Conservation (phyloP, 2,113 vertebrate species). For the Zosterops borbonicus region DNA sequence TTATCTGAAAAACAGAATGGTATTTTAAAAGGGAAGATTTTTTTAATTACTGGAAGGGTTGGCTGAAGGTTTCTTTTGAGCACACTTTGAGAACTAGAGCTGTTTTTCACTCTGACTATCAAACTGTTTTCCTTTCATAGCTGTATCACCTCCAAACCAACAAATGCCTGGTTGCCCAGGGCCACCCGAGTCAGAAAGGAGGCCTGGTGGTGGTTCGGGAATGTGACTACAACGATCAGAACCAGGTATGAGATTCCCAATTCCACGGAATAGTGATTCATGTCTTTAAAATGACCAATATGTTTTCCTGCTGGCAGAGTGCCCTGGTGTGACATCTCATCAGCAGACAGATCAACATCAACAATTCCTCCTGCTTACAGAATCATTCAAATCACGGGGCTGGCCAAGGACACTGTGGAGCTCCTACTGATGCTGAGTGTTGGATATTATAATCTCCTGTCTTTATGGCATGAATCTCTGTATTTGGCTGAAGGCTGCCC, state of each 20-base stretch:
- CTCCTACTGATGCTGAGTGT: background rate
- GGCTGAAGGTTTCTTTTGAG: background rate
- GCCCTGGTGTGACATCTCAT: background rate
- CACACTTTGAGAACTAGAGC: background rate
- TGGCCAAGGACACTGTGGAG: background rate
- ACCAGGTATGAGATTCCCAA: conserved; percentile 80
- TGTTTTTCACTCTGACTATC: background rate
- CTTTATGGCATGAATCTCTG: background rate
- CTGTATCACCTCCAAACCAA: conserved; percentile 85
- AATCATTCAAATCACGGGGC: rapidly evolving
- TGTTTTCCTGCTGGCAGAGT: background rate
- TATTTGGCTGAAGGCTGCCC: background rate
- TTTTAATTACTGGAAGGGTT: background rate
- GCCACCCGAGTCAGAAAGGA: conserved; percentile 92
- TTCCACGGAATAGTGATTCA: rapidly evolving
- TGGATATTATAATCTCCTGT: background rate
- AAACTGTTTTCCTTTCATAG: conserved; percentile 64
- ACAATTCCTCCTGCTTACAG: background rate
- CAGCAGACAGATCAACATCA: background rate
- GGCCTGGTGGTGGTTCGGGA: conserved; percentile 83
- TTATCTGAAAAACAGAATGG: background rate
- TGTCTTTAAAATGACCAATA: background rate
- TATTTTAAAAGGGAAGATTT: background rate
- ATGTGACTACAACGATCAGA: conserved; percentile 83
- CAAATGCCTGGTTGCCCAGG: conserved; percentile 88